phyloP scores from a whole-genome alignment of 2,113 vertebrate genomes.

The Pangasianodon hypophthalmus region DNA sequence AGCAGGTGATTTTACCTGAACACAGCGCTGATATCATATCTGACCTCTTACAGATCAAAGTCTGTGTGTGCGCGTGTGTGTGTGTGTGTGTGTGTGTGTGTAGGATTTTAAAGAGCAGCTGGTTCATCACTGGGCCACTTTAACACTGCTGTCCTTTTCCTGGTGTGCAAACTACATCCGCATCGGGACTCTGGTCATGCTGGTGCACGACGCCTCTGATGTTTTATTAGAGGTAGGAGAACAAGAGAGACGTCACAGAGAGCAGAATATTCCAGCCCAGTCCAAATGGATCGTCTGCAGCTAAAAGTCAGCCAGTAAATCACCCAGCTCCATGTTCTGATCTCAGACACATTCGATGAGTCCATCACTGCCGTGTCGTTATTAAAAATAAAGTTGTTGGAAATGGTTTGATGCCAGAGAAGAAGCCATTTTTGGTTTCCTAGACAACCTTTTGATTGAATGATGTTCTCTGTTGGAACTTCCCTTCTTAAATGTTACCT shows the following conservation, averaged over 20 bases:
- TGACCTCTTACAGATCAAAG: conserved; percentile 10
- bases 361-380: neutral
- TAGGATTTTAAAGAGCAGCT: conserved; percentile 90
- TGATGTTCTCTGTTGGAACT: neutral
- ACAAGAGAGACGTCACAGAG: neutral
- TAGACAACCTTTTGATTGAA: neutral
- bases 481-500: neutral
- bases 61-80: conserved; percentile 21
- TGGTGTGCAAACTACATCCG: conserved; percentile 92
- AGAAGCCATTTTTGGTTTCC: neutral
- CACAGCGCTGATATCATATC: neutral
- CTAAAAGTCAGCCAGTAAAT: neutral
- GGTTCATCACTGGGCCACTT: conserved; percentile 87
- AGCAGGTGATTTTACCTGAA: neutral
- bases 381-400: neutral
- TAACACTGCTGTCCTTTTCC: conserved; percentile 86
- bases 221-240: conserved; percentile 85
- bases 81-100: neutral
- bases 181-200: conserved; percentile 85
- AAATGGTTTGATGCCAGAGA: neutral
- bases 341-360: neutral
- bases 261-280: neutral
- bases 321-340: neutral
- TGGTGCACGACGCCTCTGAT: conserved; percentile 85
- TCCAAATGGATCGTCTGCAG: neutral